A percentile compares a stretch with the other conserved stretches of the same genome.
phyloP scores from a whole-genome alignment of 2,888 invertebrate genomes.

The Dolichopus griseipennis region DNA sequence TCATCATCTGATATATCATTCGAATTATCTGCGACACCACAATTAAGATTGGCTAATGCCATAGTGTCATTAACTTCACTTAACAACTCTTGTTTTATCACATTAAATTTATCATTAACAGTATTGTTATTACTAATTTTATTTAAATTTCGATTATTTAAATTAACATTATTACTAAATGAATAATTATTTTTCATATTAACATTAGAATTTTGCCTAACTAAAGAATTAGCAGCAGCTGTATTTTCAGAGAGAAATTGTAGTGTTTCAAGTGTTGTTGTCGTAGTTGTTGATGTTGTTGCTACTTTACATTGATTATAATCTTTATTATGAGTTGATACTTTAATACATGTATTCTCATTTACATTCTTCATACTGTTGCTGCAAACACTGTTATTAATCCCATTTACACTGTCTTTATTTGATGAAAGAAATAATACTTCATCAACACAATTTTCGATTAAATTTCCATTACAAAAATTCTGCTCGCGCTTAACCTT shows the following conservation, averaged over 20 bases:
- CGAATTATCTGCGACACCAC: slow-evolving; percentile 15
- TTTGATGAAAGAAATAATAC: neutral
- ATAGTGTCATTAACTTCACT: slow-evolving; percentile 17
- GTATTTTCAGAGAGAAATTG: neutral
- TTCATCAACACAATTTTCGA: neutral
- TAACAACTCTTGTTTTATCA: slow-evolving; percentile 36
- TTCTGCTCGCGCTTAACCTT: slow-evolving; percentile 28
- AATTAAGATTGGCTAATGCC: slow-evolving; percentile 19
- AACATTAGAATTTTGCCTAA: neutral
- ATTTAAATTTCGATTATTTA: slow-evolving; percentile 14
- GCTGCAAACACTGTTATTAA: neutral
- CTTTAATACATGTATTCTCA: slow-evolving; percentile 14
- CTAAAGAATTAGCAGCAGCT: neutral
- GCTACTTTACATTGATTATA: neutral
- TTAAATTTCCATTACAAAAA: neutral
- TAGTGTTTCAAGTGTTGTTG: neutral
- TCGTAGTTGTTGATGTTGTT: neutral
- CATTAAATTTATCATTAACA: slow-evolving; percentile 42
- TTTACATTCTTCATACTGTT: slow-evolving; percentile 14
- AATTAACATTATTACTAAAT: slow-evolving; percentile 11
- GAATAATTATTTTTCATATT: neutral
- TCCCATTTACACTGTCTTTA: neutral
- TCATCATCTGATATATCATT: slow-evolving; percentile 33
- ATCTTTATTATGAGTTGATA: neutral
- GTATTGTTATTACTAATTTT: slow-evolving; percentile 31